Evolutionary conservation across 1,140 invertebrate species (phyloP).

Genomic region (Drosophila ficusphila): DNA sequence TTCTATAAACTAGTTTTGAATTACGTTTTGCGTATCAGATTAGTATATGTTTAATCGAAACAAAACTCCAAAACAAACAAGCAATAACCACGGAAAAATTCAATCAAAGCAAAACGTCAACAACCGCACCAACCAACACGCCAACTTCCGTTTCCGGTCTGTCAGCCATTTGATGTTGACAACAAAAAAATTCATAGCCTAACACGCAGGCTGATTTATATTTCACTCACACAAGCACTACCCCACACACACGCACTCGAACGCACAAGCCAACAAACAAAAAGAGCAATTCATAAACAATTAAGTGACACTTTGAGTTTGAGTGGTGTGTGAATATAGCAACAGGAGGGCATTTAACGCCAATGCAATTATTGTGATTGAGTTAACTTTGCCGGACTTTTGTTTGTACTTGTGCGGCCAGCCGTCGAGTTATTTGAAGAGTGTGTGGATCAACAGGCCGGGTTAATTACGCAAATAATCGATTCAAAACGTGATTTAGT

Average conservation of each 20-base stretch:
- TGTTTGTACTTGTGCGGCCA: slow-evolving; percentile 12
- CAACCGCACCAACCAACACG: slow-evolving; percentile 3
- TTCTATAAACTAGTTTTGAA: too few species aligned
- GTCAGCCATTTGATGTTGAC: slow-evolving; percentile 7
- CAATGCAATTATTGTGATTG: slow-evolving; percentile 70
- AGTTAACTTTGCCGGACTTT: slow-evolving; percentile 53
- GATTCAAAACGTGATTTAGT: slow-evolving; percentile 10
- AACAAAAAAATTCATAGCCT: slow-evolving; percentile 41
- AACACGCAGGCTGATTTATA: slow-evolving; percentile 62
- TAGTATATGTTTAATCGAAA: neutral
- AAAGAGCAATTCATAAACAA: slow-evolving; percentile 68
- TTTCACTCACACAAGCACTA: slow-evolving; percentile 38
- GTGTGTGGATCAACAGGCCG: neutral
- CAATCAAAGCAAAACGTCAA: slow-evolving; percentile 11
- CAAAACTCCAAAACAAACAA: neutral
- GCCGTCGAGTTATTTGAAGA: slow-evolving; percentile 46
- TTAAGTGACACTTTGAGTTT: slow-evolving; percentile 63
- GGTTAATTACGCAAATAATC: slow-evolving; percentile 31
- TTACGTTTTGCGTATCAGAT: neutral
- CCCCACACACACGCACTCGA: slow-evolving; percentile 3
- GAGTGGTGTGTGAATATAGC: slow-evolving; percentile 9
- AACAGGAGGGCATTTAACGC: slow-evolving; percentile 29
- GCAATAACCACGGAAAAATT: slow-evolving; percentile 1
- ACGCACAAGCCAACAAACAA: slow-evolving; percentile 9
- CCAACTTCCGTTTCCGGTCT: slow-evolving; percentile 40